These are phyloP conservation scores for Promerops cafer DNA, from an alignment of 2,113 vertebrate species.

Conservation along the genomic window DNA sequence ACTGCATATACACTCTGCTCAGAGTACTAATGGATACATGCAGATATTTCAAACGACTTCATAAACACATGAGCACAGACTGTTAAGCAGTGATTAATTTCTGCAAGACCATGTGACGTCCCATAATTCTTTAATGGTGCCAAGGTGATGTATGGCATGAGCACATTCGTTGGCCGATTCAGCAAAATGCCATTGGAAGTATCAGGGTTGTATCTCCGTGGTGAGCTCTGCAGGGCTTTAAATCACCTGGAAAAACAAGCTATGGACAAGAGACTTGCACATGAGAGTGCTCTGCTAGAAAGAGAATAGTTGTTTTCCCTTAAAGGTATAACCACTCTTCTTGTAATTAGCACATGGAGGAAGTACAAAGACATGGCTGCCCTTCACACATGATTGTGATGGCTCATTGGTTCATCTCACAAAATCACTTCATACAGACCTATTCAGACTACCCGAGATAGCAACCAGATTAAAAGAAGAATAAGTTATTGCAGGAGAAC, in stretches of 20 bases:
- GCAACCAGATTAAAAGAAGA: neutral
- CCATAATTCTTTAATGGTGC: conserved; percentile 65
- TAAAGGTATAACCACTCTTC: neutral
- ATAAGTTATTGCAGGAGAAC: neutral
- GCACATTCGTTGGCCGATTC: conserved; percentile 45
- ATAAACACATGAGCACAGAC: conserved; percentile 64
- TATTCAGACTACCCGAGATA: neutral
- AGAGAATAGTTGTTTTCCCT: neutral
- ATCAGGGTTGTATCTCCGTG: conserved; percentile 13
- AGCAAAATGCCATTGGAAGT: conserved; percentile 60
- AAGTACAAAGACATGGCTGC: neutral
- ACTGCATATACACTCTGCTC: conserved; percentile 19
- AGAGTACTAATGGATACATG: conserved; percentile 39
- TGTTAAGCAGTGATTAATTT: conserved; percentile 77
- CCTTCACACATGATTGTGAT: neutral
- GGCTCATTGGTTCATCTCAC: neutral
- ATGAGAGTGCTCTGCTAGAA: neutral
- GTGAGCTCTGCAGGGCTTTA: conserved; percentile 29
- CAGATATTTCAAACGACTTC: conserved; percentile 66
- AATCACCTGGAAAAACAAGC: conserved; percentile 66
- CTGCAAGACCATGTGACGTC: conserved; percentile 40
- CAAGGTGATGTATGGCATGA: conserved; percentile 66
- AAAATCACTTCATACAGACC: neutral
- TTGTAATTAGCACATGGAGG: neutral
- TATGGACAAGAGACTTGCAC: neutral